Base-by-base conservation (phyloP, 2,797 vertebrate species). In the Pteropus rufus region DNA sequence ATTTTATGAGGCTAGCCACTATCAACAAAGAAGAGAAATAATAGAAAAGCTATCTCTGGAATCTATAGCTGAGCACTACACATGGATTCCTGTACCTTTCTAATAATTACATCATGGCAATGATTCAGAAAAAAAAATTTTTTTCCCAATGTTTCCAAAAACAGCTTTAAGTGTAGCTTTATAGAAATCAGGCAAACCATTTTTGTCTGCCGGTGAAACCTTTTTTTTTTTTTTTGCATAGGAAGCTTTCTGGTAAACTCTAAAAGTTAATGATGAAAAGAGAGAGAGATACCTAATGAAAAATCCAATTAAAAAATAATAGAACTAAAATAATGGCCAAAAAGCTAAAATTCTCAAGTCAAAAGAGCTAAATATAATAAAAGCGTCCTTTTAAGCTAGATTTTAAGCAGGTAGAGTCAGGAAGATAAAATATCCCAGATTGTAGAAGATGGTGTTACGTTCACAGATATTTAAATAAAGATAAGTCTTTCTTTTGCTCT, bases 291-390 rank as follows among this genome's bases (percentile, higher is more conserved):
- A 64, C 26, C 34, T 58, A 80, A 39, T 10, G 31, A 79, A 92
- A 93, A 36, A 49, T 6, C 34, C 9, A 86, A 80, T 36, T 70
- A 31, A 76, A 75, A 72, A 82, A 83, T 76, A 92, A 44, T 41
- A 11, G 11, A 88, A 86, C 7, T 58, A 80, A 96, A 92, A 91
- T 60, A 70, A 36, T 62, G n/a, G n/a, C 34, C 70, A 15, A 65
- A 67, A 85, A 86, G 36, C 36, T 77, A 91, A 93, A 93, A 79
- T 54, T 77, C 15, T 75, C 52, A 91, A 87, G 46, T 80, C 46
- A 82, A 84, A 80, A 77, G 64, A 46, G 15, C 29, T 75, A 36
- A 62, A 85, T n/a, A 29, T 41, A 82, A 36, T 15, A 83, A 94
- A 29, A 88, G 67, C 21, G 10, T 54, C 7, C 11, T 62, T 92